Evolutionary conservation across 2,797 vertebrate species (phyloP).

Genomic region (Phylloscopus collybita): DNA sequence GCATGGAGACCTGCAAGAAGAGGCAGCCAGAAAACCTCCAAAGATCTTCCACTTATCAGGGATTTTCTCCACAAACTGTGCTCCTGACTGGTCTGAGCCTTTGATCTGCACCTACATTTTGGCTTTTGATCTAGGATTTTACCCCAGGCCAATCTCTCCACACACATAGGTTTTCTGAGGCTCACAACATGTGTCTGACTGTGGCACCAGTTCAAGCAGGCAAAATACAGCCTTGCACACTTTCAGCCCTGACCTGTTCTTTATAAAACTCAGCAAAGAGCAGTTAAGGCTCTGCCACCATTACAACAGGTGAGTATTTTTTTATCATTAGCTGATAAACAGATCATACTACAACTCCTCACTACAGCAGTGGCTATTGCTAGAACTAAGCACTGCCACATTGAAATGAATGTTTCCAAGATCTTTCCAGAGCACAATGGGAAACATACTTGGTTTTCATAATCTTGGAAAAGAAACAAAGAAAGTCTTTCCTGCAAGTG

Average conservation of each 20-base stretch:
- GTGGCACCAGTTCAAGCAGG: not conserved
- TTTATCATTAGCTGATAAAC: not conserved
- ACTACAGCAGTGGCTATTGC: not conserved
- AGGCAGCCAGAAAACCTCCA: not conserved
- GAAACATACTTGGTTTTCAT: not conserved
- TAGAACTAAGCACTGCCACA: not conserved
- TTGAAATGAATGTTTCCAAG: not conserved
- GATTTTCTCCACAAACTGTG: not conserved
- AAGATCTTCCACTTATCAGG: not conserved
- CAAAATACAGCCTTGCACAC: not conserved
- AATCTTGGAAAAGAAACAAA: not conserved
- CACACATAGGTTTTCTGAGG: not conserved
- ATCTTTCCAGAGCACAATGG: not conserved
- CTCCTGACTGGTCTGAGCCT: not conserved
- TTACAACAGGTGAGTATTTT: not conserved
- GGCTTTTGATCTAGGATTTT: not conserved
- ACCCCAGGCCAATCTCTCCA: not conserved
- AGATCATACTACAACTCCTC: not conserved
- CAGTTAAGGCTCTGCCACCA: not conserved
- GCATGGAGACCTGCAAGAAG: not conserved
- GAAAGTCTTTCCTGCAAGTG: not conserved
- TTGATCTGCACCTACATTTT: not conserved
- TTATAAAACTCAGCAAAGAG: not conserved
- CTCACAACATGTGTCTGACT: accelerated
- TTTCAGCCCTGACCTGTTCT: not conserved